A percentile compares a stretch with the other conserved stretches of the same genome.
These are phyloP conservation scores for Lepas anatifera DNA, from an alignment of 2,888 invertebrate species.

Conservation along the genomic window DNA sequence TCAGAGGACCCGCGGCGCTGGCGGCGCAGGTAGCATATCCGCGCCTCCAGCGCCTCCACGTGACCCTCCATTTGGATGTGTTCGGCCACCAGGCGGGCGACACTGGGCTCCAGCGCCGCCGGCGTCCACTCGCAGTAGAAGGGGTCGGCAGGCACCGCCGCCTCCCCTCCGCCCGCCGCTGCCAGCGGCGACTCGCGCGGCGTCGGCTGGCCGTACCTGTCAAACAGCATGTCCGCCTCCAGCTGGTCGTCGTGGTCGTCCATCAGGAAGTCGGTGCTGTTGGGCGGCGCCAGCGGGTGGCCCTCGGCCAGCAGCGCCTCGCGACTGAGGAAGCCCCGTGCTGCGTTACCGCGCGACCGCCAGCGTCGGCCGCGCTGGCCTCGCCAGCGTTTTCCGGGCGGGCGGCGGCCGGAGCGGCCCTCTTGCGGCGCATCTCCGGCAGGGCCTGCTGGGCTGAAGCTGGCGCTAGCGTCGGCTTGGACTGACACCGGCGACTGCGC, in stretches of 20 bases:
- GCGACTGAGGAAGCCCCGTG: background rate
- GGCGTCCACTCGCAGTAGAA: too few relatives aligned
- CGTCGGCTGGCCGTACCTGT: slow-evolving; percentile 9
- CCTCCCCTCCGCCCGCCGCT: background rate
- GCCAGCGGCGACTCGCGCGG: background rate
- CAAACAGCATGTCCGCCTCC: background rate
- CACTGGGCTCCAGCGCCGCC: background rate
- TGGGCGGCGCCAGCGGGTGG: slow-evolving; percentile 6
- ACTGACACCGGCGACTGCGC: too few relatives aligned
- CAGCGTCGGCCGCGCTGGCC: background rate
- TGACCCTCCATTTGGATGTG: background rate
- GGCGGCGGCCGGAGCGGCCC: background rate
- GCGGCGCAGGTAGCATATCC: background rate
- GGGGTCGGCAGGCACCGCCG: too few relatives aligned
- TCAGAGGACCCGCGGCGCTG: background rate
- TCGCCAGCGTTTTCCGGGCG: background rate
- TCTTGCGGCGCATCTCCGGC: too few relatives aligned
- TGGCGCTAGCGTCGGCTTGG: too few relatives aligned
- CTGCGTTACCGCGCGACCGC: background rate
- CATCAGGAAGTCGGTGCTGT: slow-evolving; percentile 8
- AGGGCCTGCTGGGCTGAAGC: too few relatives aligned
- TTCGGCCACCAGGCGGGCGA: background rate
- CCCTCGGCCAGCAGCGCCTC: background rate
- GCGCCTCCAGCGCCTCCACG: background rate
- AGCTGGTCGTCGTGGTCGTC: background rate